phyloP scores from a whole-genome alignment of 2,888 invertebrate genomes.

The Mythimna loreyi region DNA sequence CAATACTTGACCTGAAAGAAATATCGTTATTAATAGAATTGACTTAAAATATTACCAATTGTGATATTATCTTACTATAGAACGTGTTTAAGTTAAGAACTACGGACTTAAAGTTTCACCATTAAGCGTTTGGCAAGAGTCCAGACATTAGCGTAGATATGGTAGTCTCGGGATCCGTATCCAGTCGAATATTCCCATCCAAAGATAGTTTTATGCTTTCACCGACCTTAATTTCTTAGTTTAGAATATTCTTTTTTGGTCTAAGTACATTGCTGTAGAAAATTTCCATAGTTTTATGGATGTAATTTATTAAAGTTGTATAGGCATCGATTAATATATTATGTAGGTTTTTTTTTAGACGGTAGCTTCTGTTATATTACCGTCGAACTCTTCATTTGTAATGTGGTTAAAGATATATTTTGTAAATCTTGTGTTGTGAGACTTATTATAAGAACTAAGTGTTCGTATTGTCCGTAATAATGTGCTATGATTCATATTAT shows the following conservation, averaged over 20 bases:
- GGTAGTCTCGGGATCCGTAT: conserved; percentile 27
- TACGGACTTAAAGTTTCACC: conserved; percentile 28
- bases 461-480: neutral
- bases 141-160: conserved; percentile 48
- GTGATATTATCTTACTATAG: conserved; percentile 12
- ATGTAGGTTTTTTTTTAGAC: too few relatives aligned
- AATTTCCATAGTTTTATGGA: conserved; percentile 17
- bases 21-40: neutral
- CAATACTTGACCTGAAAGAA: neutral
- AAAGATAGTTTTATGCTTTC: conserved; percentile 45
- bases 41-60: conserved; percentile 12
- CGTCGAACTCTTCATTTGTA: neutral
- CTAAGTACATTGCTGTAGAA: neutral
- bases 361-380: too few relatives aligned
- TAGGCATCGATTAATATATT: neutral
- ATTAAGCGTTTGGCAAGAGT: conserved; percentile 50
- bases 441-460: neutral
- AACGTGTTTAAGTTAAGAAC: conserved; percentile 43
- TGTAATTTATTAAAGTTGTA: conserved; percentile 3
- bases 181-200: conserved; percentile 29
- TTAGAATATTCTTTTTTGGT: conserved; percentile 19
- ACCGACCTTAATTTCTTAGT: conserved; percentile 43
- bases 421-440: too few relatives aligned
- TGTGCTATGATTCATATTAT: neutral
- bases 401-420: neutral